Conservation (phyloP, 2,797 vertebrate species). For the Morelia viridis region DNA sequence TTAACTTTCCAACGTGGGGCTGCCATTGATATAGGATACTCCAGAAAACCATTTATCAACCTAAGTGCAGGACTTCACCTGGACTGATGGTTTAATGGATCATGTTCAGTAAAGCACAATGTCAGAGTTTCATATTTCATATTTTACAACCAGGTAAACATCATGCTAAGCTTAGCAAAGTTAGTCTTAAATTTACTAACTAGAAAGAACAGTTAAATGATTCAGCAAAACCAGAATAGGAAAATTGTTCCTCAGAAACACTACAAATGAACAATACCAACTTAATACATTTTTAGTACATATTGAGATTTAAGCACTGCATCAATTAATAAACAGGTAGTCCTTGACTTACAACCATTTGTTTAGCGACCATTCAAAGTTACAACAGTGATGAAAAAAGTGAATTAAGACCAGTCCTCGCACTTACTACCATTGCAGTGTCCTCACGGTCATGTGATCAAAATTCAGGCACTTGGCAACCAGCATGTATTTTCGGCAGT, state of each 20-base stretch:
- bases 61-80: neutral
- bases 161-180: neutral
- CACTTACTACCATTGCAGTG: no score
- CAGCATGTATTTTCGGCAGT: no score
- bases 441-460: no score
- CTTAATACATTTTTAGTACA: slow-evolving; percentile 6
- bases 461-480: no score
- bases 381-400: no score
- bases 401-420: no score
- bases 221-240: neutral
- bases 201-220: neutral
- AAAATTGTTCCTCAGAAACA: neutral
- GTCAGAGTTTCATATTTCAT: neutral
- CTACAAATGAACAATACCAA: slow-evolving; percentile 10
- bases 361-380: no score
- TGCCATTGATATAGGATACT: neutral
- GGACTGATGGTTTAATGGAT: neutral
- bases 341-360: no score
- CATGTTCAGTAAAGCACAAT: neutral
- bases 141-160: neutral
- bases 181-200: neutral
- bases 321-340: neutral
- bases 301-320: slow-evolving; percentile 18
- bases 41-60: neutral
- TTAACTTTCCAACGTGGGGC: neutral